These are phyloP conservation scores for Trogon melanurus DNA, from an alignment of 2,113 vertebrate genomes.

Conservation along the genomic window DNA sequence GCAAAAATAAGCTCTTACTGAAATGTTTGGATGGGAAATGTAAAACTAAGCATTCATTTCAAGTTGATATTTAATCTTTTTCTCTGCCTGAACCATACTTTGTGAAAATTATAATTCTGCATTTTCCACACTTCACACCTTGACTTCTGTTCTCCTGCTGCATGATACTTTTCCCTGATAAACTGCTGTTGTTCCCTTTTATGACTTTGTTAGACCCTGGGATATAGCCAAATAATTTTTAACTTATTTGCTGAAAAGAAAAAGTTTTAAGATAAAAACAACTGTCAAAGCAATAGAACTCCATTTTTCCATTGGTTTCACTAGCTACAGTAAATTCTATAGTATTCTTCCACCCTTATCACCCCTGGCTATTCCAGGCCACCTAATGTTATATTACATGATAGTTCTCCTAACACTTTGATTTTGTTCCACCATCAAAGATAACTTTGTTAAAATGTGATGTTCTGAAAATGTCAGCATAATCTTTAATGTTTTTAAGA, in stretches of 20 bases:
- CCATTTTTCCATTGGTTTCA: not conserved
- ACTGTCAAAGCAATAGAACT: not conserved
- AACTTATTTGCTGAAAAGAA: not conserved
- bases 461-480: not conserved
- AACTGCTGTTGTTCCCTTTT: not conserved
- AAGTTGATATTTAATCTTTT: not conserved
- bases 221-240: not conserved
- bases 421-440: not conserved
- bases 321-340: not conserved
- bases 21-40: not conserved
- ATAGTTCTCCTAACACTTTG: not conserved
- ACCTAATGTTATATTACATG: not conserved
- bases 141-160: not conserved
- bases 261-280: not conserved
- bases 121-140: not conserved
- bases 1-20: not conserved
- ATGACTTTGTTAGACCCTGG: not conserved
- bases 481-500: not conserved
- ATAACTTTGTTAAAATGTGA: not conserved
- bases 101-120: not conserved
- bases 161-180: not conserved
- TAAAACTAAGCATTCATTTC: not conserved
- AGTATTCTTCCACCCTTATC: not conserved
- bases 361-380: not conserved
- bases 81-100: not conserved